Percentiles rank a stretch among this genome's conserved stretches.
phyloP scores from a whole-genome alignment of 2,797 vertebrate species.

The Avahi laniger region DNA sequence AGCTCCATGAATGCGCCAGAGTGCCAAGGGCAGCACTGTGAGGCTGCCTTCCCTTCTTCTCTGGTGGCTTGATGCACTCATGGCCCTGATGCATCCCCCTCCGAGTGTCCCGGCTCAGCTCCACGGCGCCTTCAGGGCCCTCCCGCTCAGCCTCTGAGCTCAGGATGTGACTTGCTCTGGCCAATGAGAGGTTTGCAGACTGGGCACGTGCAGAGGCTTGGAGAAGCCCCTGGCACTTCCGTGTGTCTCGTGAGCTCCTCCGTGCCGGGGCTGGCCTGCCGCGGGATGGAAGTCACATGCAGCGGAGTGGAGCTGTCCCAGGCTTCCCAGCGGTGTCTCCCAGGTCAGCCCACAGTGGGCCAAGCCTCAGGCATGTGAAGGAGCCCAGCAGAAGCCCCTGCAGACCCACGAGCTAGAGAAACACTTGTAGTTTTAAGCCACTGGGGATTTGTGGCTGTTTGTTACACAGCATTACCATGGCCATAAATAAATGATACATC shows the following conservation, averaged over 20 bases:
- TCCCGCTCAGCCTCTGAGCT: neutral
- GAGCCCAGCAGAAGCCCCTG: neutral
- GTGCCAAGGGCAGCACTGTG: neutral
- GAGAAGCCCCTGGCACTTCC: neutral
- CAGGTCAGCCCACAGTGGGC: neutral
- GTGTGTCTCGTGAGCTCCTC: neutral
- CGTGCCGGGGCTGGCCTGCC: neutral
- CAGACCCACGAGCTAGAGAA: neutral
- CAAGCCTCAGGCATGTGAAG: no score
- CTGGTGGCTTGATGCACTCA: neutral
- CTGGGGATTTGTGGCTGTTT: neutral
- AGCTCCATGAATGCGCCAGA: neutral
- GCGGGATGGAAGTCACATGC: neutral
- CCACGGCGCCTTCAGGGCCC: neutral
- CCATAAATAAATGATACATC: neutral
- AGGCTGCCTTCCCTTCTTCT: neutral
- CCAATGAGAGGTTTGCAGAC: neutral
- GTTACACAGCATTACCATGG: neutral
- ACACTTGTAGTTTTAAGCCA: neutral
- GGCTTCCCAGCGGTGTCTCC: neutral
- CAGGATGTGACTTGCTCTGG: neutral
- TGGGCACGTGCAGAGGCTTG: neutral
- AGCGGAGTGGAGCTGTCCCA: neutral
- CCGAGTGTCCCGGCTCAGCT: neutral
- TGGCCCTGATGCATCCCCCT: neutral